These are phyloP conservation scores for Xiphias gladius DNA, from an alignment of 2,113 vertebrate genomes.

Conservation along the genomic window DNA sequence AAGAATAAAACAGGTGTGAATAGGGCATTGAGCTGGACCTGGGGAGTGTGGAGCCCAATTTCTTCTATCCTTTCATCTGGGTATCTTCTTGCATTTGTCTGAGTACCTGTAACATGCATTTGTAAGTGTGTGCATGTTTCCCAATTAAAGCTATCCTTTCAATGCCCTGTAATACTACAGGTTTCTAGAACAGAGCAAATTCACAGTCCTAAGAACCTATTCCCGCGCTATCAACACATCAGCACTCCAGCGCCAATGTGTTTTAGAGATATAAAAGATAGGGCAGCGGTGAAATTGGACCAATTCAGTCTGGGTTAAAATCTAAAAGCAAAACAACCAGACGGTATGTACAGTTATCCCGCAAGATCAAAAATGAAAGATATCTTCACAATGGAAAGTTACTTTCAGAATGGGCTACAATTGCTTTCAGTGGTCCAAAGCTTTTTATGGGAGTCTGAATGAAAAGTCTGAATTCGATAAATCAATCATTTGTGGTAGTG, in stretches of 20 bases:
- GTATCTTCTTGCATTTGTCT: constrained; percentile 28
- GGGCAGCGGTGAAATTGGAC: constrained; percentile 7
- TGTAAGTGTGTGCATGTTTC: constrained; percentile 12
- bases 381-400: constrained; percentile 15
- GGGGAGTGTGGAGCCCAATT: constrained; percentile 48
- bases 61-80: constrained; percentile 58
- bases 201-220: constrained; percentile 47
- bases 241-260: constrained; percentile 30
- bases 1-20: constrained; percentile 44
- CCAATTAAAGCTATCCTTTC: constrained; percentile 59
- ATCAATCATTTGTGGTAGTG: not conserved
- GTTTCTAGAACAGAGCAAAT: constrained; percentile 38
- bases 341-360: not conserved
- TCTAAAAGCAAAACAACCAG: constrained; percentile 10
- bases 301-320: constrained; percentile 29
- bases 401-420: not conserved
- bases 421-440: not conserved
- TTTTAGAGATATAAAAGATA: constrained; percentile 45
- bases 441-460: not conserved
- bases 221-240: constrained; percentile 54
- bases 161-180: constrained; percentile 36
- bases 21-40: constrained; percentile 37
- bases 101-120: constrained; percentile 35
- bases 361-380: not conserved
- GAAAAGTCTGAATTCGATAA: not conserved